A percentile compares a stretch with the other conserved stretches of the same genome.
phyloP scores from a whole-genome alignment of 2,113 vertebrate species.

The Pycnonotus jocosus region DNA sequence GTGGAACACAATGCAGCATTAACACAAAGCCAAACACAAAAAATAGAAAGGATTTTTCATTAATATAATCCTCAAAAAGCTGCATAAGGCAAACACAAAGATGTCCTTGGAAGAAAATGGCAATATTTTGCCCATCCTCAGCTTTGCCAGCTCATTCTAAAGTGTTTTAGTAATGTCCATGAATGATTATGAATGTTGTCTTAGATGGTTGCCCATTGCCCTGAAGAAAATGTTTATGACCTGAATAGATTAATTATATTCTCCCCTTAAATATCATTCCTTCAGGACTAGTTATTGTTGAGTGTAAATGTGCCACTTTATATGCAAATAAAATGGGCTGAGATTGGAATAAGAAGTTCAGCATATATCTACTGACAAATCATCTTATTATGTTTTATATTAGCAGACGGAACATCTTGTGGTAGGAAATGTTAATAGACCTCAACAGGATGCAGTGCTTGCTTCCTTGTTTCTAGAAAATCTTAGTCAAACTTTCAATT shows the following conservation, averaged over 20 bases:
- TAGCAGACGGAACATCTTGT: conserved; percentile 50
- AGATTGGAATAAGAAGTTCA: conserved; percentile 69
- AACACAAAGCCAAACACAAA: background rate
- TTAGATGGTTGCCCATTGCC: conserved; percentile 63
- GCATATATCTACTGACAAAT: conserved; percentile 68
- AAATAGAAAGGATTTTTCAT: conserved; percentile 13
- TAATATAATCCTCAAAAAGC: background rate
- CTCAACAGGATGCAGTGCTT: conserved; percentile 29
- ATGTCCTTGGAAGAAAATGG: conserved; percentile 43
- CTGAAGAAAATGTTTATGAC: conserved; percentile 75
- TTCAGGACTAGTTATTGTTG: conserved; percentile 72
- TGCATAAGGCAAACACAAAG: conserved; percentile 8
- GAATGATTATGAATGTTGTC: conserved; percentile 65
- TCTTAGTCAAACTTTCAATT: conserved; percentile 1
- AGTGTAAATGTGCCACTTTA: conserved; percentile 74
- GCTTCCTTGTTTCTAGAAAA: conserved; percentile 34
- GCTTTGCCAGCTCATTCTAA: conserved; percentile 43
- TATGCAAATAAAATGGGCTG: conserved; percentile 74
- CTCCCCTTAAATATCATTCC: conserved; percentile 71
- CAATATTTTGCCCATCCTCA: conserved; percentile 6
- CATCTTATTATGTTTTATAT: conserved; percentile 67
- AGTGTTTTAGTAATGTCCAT: conserved; percentile 38
- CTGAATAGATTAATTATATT: conserved; percentile 69
- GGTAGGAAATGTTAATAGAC: conserved; percentile 59
- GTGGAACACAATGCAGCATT: background rate